A percentile compares a stretch with the other conserved stretches of the same genome.
Conservation (phyloP, 2,113 vertebrate species). For the Boulengeromyrus knoepffleri region DNA sequence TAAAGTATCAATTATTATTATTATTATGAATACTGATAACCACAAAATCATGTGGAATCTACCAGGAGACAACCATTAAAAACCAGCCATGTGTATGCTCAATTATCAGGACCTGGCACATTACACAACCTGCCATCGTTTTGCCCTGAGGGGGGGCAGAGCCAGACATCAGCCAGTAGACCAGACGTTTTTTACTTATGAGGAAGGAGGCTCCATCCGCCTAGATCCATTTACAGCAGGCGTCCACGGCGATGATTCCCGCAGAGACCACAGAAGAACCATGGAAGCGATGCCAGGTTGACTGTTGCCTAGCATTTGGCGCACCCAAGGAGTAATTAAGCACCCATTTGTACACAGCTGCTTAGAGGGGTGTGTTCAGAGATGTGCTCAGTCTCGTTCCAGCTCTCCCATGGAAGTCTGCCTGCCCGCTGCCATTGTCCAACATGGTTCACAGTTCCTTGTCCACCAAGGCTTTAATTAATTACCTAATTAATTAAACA, state of each 20-base stretch:
- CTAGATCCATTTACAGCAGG: not conserved
- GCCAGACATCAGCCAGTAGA: not conserved
- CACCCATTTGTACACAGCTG: not conserved
- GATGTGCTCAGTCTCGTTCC: not conserved
- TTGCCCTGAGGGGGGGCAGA: not conserved
- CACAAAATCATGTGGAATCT: not conserved
- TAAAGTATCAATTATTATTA: too few relatives aligned
- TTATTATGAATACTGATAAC: not conserved
- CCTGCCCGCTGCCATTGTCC: not conserved
- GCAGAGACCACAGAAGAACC: not conserved
- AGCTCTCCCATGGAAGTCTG: not conserved
- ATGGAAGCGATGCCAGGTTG: not conserved
- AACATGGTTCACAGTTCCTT: not conserved
- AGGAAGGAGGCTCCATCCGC: not conserved
- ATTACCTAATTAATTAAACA: not conserved
- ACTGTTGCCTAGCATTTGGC: not conserved
- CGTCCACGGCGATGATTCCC: not conserved
- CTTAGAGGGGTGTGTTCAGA: not conserved
- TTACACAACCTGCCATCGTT: not conserved
- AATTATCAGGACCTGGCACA: not conserved
- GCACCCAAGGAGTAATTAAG: not conserved
- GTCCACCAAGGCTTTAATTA: not conserved
- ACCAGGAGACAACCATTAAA: not conserved
- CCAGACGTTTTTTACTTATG: not conserved
- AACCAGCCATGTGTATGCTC: not conserved